A percentile compares a stretch with the other conserved stretches of the same genome.
Conservation (phyloP, 2,888 invertebrate genomes). For the Leucophora obtusa region DNA sequence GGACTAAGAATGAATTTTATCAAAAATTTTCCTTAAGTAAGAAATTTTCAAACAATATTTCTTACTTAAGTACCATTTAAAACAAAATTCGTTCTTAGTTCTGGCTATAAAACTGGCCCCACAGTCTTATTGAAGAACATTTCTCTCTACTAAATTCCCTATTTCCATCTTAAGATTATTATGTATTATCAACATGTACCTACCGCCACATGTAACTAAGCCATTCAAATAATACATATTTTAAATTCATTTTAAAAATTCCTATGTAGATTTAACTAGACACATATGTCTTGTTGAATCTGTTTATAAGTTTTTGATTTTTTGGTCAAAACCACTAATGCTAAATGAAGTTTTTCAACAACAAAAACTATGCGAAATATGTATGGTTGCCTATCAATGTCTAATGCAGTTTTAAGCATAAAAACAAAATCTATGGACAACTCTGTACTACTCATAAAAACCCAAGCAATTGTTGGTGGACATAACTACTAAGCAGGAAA, state of each 20-base stretch:
- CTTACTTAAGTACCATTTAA: too few relatives aligned
- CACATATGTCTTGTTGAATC: slow-evolving; percentile 51
- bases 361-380: slow-evolving; percentile 15
- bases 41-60: too few relatives aligned
- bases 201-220: slow-evolving; percentile 30
- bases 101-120: too few relatives aligned
- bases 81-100: too few relatives aligned
- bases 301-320: slow-evolving; percentile 44
- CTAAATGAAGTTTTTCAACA: slow-evolving; percentile 38
- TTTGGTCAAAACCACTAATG: slow-evolving; percentile 62
- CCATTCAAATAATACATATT: slow-evolving; percentile 54
- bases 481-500: slow-evolving; percentile 45
- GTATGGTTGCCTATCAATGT: slow-evolving; percentile 53
- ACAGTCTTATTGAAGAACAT: too few relatives aligned
- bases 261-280: slow-evolving; percentile 44
- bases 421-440: slow-evolving; percentile 3
- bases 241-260: slow-evolving; percentile 52
- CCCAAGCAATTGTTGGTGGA: slow-evolving; percentile 15
- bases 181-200: not conserved
- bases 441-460: not conserved
- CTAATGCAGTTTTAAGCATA: slow-evolving; percentile 53
- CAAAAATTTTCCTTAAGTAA: too few relatives aligned
- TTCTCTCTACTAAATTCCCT: too few relatives aligned
- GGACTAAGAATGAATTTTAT: too few relatives aligned
- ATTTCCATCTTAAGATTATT: too few relatives aligned